These are phyloP conservation scores for Zonotrichia albicollis DNA, from an alignment of 2,797 vertebrate species.

Conservation along the genomic window DNA sequence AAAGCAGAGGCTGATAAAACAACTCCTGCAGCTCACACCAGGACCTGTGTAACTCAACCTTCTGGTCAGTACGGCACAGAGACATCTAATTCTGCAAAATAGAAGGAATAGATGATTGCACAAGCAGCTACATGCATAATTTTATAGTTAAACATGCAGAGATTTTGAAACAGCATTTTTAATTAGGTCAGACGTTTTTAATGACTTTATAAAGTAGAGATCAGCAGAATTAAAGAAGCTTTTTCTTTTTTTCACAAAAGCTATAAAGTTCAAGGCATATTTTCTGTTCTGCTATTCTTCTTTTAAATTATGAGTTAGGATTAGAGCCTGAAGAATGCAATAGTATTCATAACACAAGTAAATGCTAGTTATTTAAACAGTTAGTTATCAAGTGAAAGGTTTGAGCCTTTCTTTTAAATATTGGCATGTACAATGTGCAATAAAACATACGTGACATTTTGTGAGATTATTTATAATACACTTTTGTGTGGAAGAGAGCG, in stretches of 20 bases:
- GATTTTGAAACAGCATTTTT: slow-evolving; percentile 20
- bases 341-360: slow-evolving; percentile 24
- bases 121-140: slow-evolving; percentile 18
- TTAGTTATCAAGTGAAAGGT: slow-evolving; percentile 21
- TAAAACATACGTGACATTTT: slow-evolving; percentile 69
- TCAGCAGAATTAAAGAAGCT: not conserved
- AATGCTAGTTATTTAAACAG: slow-evolving; percentile 43
- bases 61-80: not conserved
- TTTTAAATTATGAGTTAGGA: slow-evolving; percentile 32
- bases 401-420: slow-evolving; percentile 52
- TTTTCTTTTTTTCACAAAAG: not conserved
- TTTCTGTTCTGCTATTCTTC: slow-evolving; percentile 23
- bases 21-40: not conserved
- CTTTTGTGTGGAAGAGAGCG: slow-evolving; percentile 69
- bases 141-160: slow-evolving; percentile 24
- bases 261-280: not conserved
- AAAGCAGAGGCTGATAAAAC: not conserved
- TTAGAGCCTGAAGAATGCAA: slow-evolving; percentile 25
- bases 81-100: slow-evolving; percentile 44
- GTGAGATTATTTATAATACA: slow-evolving; percentile 79
- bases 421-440: slow-evolving; percentile 75
- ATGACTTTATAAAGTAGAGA: slow-evolving; percentile 52
- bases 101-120: slow-evolving; percentile 1
- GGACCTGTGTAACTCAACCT: not conserved
- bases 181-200: slow-evolving; percentile 47